Evolutionary conservation across 30 jellyfish, hydroid and myxozoan species (phyloP), one percentile per base, ranked within the genome.

Genomic region (Aurelia sp.): DNA sequence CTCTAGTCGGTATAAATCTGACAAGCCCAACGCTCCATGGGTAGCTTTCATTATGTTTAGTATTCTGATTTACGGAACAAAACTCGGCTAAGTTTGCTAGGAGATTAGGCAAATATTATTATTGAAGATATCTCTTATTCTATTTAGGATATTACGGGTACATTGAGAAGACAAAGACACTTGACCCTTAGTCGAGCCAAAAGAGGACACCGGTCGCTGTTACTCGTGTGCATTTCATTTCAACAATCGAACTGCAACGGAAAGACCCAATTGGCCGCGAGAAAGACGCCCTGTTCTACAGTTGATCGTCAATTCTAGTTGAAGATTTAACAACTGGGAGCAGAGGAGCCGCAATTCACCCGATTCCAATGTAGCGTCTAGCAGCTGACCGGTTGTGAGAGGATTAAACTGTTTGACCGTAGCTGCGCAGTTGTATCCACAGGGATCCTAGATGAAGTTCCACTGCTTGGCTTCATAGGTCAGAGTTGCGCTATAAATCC

Each of bases 371-470:
- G 88, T 60, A 66, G 62, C 40, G 48, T 47, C 21, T 23, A 84
- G 53, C 93, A 84, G 87, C 93, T 84, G 93, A 76, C 55, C 55
- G 58, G 82, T 76, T 84, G 87, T 84, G 93, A 84, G 93, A 84
- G 74, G 92, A 60, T 84, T 61, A 71, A 62, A 74, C 71, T 76
- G 79, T 70, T 72, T 60, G 59, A 61, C 74, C 87, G 47, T 76
- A 71, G 72, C 87, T 47, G 69, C 87, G 85, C 93, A 71, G 87
- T 73, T 50, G 33, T 62, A 69, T 11, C 90, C 90, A 80, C 90
- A 66, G 83, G 90, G 83, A 52, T 66, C 90, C 83, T 71, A 71
- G 82, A 71, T 48, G 61, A 51, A 50, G 73, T 53, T 71, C 62
- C 62, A 68, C 81, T 66, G n/a, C 74, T 61, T 53, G 79, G 62